phyloP scores from a whole-genome alignment of 2,888 invertebrate species.

The Lordiphosa andalusiaca region DNA sequence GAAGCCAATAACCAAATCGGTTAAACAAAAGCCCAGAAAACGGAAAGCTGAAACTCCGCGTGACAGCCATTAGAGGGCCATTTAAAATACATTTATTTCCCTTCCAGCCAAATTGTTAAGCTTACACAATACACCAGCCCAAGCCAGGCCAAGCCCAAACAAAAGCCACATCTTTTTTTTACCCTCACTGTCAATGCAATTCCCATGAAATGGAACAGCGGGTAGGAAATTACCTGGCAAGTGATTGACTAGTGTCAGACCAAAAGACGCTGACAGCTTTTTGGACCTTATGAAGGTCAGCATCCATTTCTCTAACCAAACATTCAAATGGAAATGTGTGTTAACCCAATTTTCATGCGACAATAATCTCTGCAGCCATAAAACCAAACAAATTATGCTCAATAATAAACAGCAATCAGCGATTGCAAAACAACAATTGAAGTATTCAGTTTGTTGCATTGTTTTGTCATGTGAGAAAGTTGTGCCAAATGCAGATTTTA shows the following conservation, averaged over 20 bases:
- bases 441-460: slow-evolving; percentile 42
- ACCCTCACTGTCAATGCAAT: slow-evolving; percentile 62
- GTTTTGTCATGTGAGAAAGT: slow-evolving; percentile 66
- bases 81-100: slow-evolving; percentile 34
- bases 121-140: slow-evolving; percentile 41
- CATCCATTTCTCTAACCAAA: slow-evolving; percentile 1
- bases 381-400: slow-evolving; percentile 42
- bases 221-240: not conserved
- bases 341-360: slow-evolving; percentile 34
- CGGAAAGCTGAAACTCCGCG: too few species aligned
- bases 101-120: slow-evolving; percentile 16
- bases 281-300: slow-evolving; percentile 56
- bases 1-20: not conserved
- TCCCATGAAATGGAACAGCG: slow-evolving; percentile 28
- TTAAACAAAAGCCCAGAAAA: too few species aligned
- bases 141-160: slow-evolving; percentile 27
- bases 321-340: slow-evolving; percentile 17
- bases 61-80: slow-evolving; percentile 33
- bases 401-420: slow-evolving; percentile 55
- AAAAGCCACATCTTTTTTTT: slow-evolving; percentile 34
- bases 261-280: too few species aligned
- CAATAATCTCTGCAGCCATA: slow-evolving; percentile 13
- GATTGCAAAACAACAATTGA: slow-evolving; percentile 44
- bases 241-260: slow-evolving; percentile 13
- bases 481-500: slow-evolving; percentile 66